These are phyloP conservation scores for Probaryconus sp. DNA, from an alignment of 1,140 invertebrate genomes.

Conservation along the genomic window DNA sequence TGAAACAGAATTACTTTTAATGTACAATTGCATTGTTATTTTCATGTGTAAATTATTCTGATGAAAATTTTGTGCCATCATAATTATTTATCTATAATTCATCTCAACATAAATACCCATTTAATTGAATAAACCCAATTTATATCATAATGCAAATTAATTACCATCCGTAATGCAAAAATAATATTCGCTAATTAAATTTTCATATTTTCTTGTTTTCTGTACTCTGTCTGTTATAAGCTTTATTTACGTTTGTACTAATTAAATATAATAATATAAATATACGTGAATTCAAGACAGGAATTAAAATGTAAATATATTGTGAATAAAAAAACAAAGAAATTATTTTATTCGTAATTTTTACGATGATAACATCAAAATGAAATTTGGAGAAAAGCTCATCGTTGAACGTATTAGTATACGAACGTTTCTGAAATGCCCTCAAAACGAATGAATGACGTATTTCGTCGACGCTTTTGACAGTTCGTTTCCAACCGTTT, in stretches of 20 bases:
- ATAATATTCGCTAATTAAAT: too few relatives aligned
- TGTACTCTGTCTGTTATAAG: too few relatives aligned
- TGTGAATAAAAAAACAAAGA: slow-evolving; percentile 2
- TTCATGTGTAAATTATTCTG: slow-evolving; percentile 6
- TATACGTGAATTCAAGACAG: too few relatives aligned
- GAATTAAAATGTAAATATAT: too few relatives aligned
- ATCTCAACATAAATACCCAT: neutral
- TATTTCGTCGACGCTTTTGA: slow-evolving; percentile 34
- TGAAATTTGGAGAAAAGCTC: slow-evolving; percentile 55
- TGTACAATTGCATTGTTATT: slow-evolving; percentile 1
- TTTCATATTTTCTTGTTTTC: too few relatives aligned
- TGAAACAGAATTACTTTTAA: neutral
- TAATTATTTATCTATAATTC: slow-evolving; percentile 8
- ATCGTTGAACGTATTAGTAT: slow-evolving; percentile 32
- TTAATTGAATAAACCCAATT: slow-evolving; percentile 10
- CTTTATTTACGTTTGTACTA: too few relatives aligned
- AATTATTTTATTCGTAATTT: slow-evolving; percentile 21
- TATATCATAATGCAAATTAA: too few relatives aligned
- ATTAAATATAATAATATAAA: too few relatives aligned
- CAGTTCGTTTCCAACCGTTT: slow-evolving; percentile 23
- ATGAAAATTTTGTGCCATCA: neutral
- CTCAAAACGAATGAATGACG: slow-evolving; percentile 28
- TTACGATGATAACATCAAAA: slow-evolving; percentile 33
- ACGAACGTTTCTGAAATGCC: slow-evolving; percentile 17
- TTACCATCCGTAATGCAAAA: too few relatives aligned